Base-by-base conservation (phyloP, 2,797 vertebrate species). In the Sebastes iracundus region DNA sequence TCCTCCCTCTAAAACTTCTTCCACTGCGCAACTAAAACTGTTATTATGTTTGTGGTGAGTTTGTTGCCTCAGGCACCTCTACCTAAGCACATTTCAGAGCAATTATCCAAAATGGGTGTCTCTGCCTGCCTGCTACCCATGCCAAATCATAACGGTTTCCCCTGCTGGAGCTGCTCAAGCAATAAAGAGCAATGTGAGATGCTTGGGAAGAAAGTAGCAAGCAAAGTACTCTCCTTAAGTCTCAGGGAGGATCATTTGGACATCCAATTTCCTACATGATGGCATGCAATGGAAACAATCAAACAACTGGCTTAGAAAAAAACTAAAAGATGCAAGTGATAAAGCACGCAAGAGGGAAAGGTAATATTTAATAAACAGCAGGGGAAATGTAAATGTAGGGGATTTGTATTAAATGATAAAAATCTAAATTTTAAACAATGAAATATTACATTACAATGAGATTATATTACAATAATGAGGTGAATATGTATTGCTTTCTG, bases 91-190 rank as follows among this genome's bases (percentile, higher is more conserved):
- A 94, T 95, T 93, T 94, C 89, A 90, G 87, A 89, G 91, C 89
- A 94, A 94, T 95, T 95, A 95, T 92, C 88, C 88, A 90, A 91
- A 94, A 94, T 92, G 92, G 88, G 90, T 88, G 90, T 90, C 90
- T 93, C 87, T 90, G 88, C 85, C 88, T 92, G 80, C 85, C 84
- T 78, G 84, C 79, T 79, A 77, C 80, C 86, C 80, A 61, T 89
- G 88, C 93, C 90, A 92, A 94, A 94, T 93, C 90, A 91, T 88
- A 93, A 88, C 84, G 46, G 84, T 83, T 88, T 88, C 82, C 87
- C 83, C 74, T 79, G 74, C 80, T 90, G 80, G 82, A 92, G 90
- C 87, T 85, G 87, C 87, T 90, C 61, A 72, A 88, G 90, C 88
- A 92, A 91, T 90, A 89, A 92, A 92, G 85, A 90, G 87, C 85